Evolutionary conservation across 92 coral and sea anemone species (phyloP), one percentile per base, ranked within the genome.

Genomic region (Paramuricea clavata): DNA sequence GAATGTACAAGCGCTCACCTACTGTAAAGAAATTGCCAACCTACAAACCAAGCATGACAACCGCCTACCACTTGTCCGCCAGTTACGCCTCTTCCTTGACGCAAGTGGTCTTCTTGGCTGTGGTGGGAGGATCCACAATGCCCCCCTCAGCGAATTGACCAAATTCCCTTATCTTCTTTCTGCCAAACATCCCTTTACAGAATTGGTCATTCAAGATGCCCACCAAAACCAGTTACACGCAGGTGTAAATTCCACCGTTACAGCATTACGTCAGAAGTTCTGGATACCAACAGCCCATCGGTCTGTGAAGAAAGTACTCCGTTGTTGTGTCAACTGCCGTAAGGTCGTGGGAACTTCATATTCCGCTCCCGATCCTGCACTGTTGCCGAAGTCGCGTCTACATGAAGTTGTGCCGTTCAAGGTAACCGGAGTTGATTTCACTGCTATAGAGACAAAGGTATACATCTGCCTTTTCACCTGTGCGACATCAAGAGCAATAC

Each of bases 381-480:
- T 87, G 15, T 73, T 91, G 21, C 89, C 94, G n/a, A 87, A 84
- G n/a, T 6, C 71, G 0, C 57, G 91, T 78, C 65, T 87, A 34
- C 87, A 79, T 26, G 76, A 91, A 60, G 0, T 69, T 23, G 23
- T 32, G 26, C 94, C 91, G 16, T 87, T 87, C 69, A 15, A 88
- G 30, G 91, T 87, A 1, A 91, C 91, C 12, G 91, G 94, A 13
- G 94, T 91, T 0, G 91, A 91, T 35, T 91, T 78, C 42, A 82
- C 89, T 6, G 94, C n/a, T n/a, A n/a, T n/a, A n/a, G n/a, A n/a
- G n/a, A n/a, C n/a, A 28, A 90, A 90, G 52, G n/a, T 49, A 26
- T 87, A 91, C 80, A 87, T 83, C 0, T 89, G 92, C 65, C 82
- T 92, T 9, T 92, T 89, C 83, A 92, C 92, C 6, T 89, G 91